Conservation (phyloP, 30 jellyfish, hydroid and myxozoan species). For the Cassiopea andromeda region DNA sequence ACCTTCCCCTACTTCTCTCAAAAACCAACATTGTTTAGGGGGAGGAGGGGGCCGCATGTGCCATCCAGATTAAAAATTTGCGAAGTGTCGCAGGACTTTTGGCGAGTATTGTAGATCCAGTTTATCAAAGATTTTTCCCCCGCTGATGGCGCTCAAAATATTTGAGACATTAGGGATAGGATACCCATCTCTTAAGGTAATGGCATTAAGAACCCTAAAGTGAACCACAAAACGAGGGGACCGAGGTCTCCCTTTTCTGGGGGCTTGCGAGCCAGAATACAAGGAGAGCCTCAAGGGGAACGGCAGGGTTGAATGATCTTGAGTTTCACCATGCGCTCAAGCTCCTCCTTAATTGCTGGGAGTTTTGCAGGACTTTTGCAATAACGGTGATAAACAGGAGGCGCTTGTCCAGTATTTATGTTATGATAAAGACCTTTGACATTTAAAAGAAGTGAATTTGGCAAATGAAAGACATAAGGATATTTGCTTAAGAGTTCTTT, state of each 20-base stretch:
- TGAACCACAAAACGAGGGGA: conserved; percentile 54
- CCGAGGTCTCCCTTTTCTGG: conserved; percentile 23
- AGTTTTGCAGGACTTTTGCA: conserved; percentile 54
- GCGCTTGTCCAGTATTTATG: conserved; percentile 40
- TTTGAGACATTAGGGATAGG: conserved; percentile 14
- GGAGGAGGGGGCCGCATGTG: too few species aligned
- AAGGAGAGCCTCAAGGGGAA: conserved; percentile 31
- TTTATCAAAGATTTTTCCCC: conserved; percentile 19
- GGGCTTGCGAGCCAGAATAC: conserved; percentile 40
- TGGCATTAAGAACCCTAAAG: background rate
- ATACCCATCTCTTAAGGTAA: conserved; percentile 16
- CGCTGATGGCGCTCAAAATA: conserved; percentile 19
- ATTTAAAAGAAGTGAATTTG: background rate
- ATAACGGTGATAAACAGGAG: conserved; percentile 40
- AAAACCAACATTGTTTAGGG: too few species aligned
- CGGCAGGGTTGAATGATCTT: conserved; percentile 37
- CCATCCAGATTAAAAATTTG: too few species aligned
- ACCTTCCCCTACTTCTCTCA: too few species aligned
- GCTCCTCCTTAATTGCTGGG: conserved; percentile 47
- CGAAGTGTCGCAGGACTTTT: too few species aligned
- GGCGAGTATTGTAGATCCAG: background rate
- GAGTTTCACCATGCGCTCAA: conserved; percentile 44
- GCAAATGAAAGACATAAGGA: too few species aligned
- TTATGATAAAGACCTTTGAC: conserved; percentile 32
- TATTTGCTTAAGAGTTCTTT: background rate